A percentile compares a stretch with the other conserved stretches of the same genome.
These are phyloP conservation scores for Augochlora pura DNA, from an alignment of 1,140 invertebrate genomes.

Conservation along the genomic window DNA sequence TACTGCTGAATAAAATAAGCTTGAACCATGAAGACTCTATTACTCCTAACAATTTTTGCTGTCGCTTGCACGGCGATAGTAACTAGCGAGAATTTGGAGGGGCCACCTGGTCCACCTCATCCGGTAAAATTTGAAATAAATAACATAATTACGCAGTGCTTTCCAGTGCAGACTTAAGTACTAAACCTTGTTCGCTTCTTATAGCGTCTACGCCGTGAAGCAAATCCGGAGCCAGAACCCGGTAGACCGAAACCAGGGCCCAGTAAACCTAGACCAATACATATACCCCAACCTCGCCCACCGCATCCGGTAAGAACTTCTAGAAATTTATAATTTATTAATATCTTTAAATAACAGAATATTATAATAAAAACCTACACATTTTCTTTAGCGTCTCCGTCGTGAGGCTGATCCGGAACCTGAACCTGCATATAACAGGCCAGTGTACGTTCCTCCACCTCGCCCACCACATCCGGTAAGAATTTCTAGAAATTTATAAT, in stretches of 20 bases:
- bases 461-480: constrained; percentile 27
- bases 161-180: not conserved
- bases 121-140: constrained; percentile 7
- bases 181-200: not conserved
- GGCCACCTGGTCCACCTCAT: not conserved
- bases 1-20: not conserved
- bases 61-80: not conserved
- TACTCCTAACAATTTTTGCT: not conserved
- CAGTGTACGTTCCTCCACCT: constrained; percentile 31
- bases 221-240: not conserved
- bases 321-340: not conserved
- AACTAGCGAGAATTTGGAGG: not conserved
- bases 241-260: too few species aligned
- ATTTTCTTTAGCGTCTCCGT: constrained; percentile 3
- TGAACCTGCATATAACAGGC: not conserved
- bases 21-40: constrained; percentile 10
- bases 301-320: too few species aligned
- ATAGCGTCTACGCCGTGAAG: constrained; percentile 17
- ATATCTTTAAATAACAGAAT: not conserved
- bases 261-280: too few species aligned
- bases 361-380: not conserved
- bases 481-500: not conserved
- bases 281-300: too few species aligned
- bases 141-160: not conserved
- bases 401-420: constrained; percentile 26